Conservation (phyloP, 2,113 vertebrate species). For the Nanorana parkeri region DNA sequence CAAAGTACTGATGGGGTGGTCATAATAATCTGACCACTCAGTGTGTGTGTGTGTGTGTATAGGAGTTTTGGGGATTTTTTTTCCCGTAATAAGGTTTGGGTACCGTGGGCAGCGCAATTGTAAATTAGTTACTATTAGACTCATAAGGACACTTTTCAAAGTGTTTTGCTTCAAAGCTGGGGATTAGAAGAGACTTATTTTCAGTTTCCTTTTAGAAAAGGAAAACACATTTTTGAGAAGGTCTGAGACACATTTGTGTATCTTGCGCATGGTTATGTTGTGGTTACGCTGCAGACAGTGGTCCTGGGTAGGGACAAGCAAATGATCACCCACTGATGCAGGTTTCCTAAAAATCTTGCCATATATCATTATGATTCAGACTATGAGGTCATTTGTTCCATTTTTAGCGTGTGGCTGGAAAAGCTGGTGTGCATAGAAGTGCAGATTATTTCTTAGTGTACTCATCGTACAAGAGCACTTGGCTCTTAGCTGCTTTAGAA, state of each 20-base stretch:
- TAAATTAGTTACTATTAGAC: too few relatives aligned
- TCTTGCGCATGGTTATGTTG: not conserved
- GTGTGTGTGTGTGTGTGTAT: too few relatives aligned
- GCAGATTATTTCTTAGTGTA: not conserved
- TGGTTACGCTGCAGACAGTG: slow-evolving; percentile 40
- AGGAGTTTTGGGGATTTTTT: too few relatives aligned
- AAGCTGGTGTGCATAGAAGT: not conserved
- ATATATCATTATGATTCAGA: slow-evolving; percentile 46
- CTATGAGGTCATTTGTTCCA: slow-evolving; percentile 28
- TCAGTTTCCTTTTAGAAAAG: not conserved
- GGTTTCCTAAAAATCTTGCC: slow-evolving; percentile 30
- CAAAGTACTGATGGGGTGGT: too few relatives aligned
- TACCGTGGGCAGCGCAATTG: too few relatives aligned
- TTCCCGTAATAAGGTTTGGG: too few relatives aligned
- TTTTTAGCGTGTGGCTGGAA: slow-evolving; percentile 34
- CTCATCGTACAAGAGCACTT: not conserved
- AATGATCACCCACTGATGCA: not conserved
- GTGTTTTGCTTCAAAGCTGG: too few relatives aligned
- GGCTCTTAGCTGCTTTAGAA: too few relatives aligned
- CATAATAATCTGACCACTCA: too few relatives aligned
- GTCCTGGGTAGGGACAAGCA: slow-evolving; percentile 13
- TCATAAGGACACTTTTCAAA: too few relatives aligned
- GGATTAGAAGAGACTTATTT: too few relatives aligned
- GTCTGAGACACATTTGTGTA: not conserved
- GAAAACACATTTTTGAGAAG: not conserved